Percentiles rank a stretch among this genome's conserved stretches.
phyloP scores from a whole-genome alignment of 64 coral and sea anemone genomes.

The Acropora yongei region DNA sequence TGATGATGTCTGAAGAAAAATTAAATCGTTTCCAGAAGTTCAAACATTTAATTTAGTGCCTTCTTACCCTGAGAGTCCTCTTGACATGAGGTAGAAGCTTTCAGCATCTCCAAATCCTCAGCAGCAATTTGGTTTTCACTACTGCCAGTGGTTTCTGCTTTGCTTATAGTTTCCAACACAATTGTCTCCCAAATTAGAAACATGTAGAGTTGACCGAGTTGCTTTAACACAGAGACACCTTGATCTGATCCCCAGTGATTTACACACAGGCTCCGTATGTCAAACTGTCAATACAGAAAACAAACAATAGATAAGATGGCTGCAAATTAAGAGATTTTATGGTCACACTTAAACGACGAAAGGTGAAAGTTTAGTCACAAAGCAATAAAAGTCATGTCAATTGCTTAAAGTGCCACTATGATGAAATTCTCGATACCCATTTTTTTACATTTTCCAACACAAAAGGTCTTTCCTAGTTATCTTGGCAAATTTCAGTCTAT shows the following conservation, averaged over 20 bases:
- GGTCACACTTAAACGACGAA: too few species aligned
- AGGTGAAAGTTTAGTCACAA: too few species aligned
- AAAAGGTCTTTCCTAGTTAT: too few species aligned
- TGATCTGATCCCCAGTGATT: conserved; percentile 91
- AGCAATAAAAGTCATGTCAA: too few species aligned
- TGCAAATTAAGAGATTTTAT: too few species aligned
- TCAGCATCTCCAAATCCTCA: conserved; percentile 73
- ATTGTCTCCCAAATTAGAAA: conserved; percentile 94
- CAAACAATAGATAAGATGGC: too few species aligned
- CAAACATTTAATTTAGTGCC: background rate
- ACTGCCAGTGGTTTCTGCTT: conserved; percentile 37
- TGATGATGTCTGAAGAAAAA: background rate
- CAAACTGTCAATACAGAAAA: conserved; percentile 47
- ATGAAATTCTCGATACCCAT: too few species aligned
- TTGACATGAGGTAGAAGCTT: conserved; percentile 36
- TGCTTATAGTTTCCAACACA: conserved; percentile 71
- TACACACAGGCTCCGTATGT: conserved; percentile 90
- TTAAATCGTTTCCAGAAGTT: background rate
- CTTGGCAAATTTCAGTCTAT: too few species aligned
- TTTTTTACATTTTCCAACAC: too few species aligned
- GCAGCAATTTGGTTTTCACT: conserved; percentile 46
- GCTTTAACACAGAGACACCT: conserved; percentile 72
- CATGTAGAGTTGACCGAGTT: conserved; percentile 85
- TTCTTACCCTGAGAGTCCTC: conserved; percentile 41
- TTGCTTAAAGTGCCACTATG: too few species aligned